Percentiles rank a stretch among this genome's conserved stretches.
Conservation (phyloP, 2,888 invertebrate species). For the Lasioglossum zephyrum region DNA sequence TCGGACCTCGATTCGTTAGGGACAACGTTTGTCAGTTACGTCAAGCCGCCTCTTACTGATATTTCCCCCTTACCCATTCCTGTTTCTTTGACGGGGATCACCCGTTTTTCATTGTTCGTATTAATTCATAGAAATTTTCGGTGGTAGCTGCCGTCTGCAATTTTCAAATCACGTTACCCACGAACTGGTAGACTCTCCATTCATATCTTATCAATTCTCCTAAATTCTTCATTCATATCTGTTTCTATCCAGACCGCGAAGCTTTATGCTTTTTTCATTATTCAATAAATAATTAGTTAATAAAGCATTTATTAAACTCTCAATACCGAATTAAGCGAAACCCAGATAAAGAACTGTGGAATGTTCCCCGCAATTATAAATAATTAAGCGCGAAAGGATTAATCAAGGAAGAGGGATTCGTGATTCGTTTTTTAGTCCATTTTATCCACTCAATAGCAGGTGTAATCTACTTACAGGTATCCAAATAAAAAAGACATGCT, state of each 20-base stretch:
- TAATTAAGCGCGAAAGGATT: neutral
- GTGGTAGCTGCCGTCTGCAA: neutral
- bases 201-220: neutral
- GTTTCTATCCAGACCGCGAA: too few relatives aligned
- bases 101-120: neutral
- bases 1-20: conserved; percentile 11
- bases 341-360: neutral
- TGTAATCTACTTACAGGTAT: neutral
- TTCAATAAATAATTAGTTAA: too few relatives aligned
- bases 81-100: neutral
- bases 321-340: too few relatives aligned
- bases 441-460: neutral
- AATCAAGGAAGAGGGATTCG: neutral
- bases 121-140: neutral
- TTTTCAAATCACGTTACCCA: neutral
- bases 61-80: neutral
- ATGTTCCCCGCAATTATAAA: neutral
- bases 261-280: neutral
- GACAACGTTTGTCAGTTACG: conserved; percentile 6
- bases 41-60: neutral
- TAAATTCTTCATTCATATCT: too few relatives aligned
- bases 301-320: too few relatives aligned
- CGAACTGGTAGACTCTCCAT: neutral
- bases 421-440: neutral
- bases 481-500: neutral